Evolutionary conservation across 2,113 vertebrate genomes (phyloP).

Genomic region (Myrmophylax atrothorax): DNA sequence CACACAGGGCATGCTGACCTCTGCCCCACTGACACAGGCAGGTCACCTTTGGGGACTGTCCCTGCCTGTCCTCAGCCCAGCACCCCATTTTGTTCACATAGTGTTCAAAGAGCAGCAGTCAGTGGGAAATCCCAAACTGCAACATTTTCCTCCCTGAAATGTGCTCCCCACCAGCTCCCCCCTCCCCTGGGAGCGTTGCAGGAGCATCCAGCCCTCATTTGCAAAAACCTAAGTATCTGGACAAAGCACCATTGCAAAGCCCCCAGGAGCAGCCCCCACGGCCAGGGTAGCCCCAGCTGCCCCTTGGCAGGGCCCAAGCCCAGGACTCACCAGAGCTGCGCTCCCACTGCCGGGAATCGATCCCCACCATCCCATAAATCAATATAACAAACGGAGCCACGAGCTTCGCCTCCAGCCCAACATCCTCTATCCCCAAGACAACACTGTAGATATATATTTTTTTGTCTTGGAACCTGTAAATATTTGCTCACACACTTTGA

Average conservation of each 20-base stretch:
- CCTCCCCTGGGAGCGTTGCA: neutral
- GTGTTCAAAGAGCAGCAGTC: accelerated
- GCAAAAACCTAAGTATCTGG: neutral
- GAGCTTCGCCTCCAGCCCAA: neutral
- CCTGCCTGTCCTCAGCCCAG: neutral
- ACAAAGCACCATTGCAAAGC: neutral
- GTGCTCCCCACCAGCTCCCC: accelerated
- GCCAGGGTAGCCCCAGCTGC: neutral
- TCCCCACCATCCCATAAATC: neutral
- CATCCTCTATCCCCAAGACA: constrained; percentile 29
- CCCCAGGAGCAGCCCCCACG: neutral
- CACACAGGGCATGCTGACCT: neutral
- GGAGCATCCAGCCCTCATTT: neutral
- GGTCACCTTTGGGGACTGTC: neutral
- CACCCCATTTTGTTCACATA: neutral
- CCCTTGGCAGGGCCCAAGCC: neutral
- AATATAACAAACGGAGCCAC: constrained; percentile 28
- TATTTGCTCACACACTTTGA: constrained; percentile 54
- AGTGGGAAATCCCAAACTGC: neutral
- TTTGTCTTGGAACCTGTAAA: constrained; percentile 66
- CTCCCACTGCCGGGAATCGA: neutral
- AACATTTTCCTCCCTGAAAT: neutral
- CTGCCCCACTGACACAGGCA: neutral
- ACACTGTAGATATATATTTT: constrained; percentile 28
- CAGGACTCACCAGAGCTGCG: accelerated